Evolutionary conservation across 2,113 vertebrate genomes (phyloP).

Genomic region (Anhinga rufa): DNA sequence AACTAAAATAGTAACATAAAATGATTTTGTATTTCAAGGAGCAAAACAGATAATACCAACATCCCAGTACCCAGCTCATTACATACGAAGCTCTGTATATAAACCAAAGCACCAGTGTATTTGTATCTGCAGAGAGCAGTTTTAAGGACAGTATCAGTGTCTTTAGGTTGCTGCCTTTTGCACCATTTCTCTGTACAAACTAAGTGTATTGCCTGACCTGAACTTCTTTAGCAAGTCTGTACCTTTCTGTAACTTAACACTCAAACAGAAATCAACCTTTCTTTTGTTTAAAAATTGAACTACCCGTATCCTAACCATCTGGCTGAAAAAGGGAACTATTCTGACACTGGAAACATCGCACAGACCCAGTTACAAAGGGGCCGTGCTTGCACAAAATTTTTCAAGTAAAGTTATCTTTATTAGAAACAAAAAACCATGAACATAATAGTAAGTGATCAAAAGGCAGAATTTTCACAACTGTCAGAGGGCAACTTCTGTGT

Average conservation of each 20-base stretch:
- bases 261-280: not conserved
- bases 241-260: not conserved
- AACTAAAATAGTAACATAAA: not conserved
- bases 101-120: not conserved
- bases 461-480: not conserved
- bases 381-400: not conserved
- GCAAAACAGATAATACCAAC: not conserved
- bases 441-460: not conserved
- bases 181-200: not conserved
- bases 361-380: not conserved
- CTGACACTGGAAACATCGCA: not conserved
- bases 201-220: not conserved
- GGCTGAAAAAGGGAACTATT: not conserved
- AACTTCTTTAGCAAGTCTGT: not conserved
- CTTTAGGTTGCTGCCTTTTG: not conserved
- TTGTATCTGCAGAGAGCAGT: not conserved
- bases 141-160: not conserved
- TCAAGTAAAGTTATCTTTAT: not conserved
- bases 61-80: not conserved
- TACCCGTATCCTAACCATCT: not conserved
- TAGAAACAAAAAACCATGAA: not conserved
- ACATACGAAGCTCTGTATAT: not conserved
- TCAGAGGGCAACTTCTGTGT: not conserved
- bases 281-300: not conserved
- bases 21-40: not conserved